Evolutionary conservation across 2,113 vertebrate genomes (phyloP), one percentile per base, ranked within the genome.

Genomic region (Sinocyclocheilus grahami): DNA sequence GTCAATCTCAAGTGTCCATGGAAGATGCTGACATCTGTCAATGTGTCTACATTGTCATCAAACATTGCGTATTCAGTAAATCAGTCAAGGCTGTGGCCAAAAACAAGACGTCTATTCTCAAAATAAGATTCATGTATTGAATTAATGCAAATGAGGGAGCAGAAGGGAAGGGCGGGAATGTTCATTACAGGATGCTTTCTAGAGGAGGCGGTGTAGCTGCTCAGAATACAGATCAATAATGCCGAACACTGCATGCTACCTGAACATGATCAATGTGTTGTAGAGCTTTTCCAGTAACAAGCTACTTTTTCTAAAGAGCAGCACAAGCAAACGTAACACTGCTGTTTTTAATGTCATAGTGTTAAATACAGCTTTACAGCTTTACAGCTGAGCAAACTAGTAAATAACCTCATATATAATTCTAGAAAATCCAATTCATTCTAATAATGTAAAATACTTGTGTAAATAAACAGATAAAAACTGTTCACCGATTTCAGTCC

Each of bases 201-300:
- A 30, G 27, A 69, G 22, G 53, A 77, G 60, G 80, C 20, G 5
- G 13, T n/a, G 71, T 27, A 53, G 62, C 58, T 13, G 86, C 37
- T 84, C 33, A 20, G 83, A 89, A 89, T 87, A 83, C 86, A 87
- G 87, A 89, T 89, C 86, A 83, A 87, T 89, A 78, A 48, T 27
- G 39, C 37, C 6, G 12, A 81, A 67, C 27, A 39, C 62, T 74
- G 83, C 88, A 87, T 33, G 55, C 67, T 67, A 75, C 30, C 83
- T 67, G 77, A 75, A 75, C 55, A 65, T 53, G 84, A 85, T 87
- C 86, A 81, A 87, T 87, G 75, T 1, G 24, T 55, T 78, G 75
- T 78, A 78, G 48, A 76, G 78, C 78, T 80, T 48, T 77, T 53
- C 78, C 55, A 80, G 51, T 80, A 62, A 60, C 53, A 42, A 80